Evolutionary conservation across 2,797 vertebrate genomes (phyloP), one percentile per base, ranked within the genome.

Genomic region (Lemur catta): DNA sequence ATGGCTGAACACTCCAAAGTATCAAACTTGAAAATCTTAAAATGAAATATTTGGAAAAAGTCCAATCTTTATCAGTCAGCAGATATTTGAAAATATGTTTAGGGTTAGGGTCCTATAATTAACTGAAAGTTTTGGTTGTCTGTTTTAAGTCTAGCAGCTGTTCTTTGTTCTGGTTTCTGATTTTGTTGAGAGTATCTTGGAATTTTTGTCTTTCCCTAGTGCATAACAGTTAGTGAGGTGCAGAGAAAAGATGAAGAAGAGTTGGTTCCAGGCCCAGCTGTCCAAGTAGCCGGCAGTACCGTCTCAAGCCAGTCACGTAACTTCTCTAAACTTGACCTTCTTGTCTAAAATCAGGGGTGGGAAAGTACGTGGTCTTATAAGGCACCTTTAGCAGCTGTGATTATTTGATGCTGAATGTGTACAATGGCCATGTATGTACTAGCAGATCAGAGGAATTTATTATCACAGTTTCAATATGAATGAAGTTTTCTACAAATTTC

Each of bases 121-220:
- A 92, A 94, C 80, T 90, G 43, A n/a, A 57, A 92, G 89, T 76
- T 92, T 65, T 69, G n/a, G 0, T 41, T 78, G 41, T 52, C 87
- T 94, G 38, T 69, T 87, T 87, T 95, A 91, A 92, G 81, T 14
- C n/a, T 59, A 85, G 52, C 84, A 94, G 52, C 67, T 96, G 65
- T 65, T 89, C 52, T 91, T 94, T 87, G 28, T 33, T 52, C 89
- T 87, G 35, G 24, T 52, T 96, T 85, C 61, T 55, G 84, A 93
- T n/a, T 93, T 87, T 88, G 89, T 59, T 86, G 35, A 81, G 10
- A 75, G 26, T 35, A 26, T 48, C 79, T 88, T 85, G 38, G 50
- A 67, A 89, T 55, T 81, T 81, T 81, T 87, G 52, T 89, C 15
- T 91, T 86, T 79, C 94, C 38, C 78, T 46, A 59, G 13, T 75